These are phyloP conservation scores for Petrocephalus microphthalmus DNA, from an alignment of 2,113 vertebrate species.

Conservation along the genomic window DNA sequence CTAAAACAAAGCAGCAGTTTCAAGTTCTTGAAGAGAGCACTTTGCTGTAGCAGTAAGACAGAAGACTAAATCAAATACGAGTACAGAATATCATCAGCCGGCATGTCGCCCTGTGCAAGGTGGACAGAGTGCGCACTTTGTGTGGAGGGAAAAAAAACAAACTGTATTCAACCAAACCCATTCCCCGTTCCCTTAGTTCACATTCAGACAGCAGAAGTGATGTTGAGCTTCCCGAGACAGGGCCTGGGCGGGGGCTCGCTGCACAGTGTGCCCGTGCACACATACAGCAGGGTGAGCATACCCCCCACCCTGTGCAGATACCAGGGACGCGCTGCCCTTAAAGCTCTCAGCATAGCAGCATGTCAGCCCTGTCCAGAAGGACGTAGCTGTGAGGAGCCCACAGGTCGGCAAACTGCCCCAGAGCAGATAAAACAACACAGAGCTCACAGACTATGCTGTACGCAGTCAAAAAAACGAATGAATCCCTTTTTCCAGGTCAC, in stretches of 20 bases:
- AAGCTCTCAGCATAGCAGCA: neutral
- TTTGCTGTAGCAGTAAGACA: neutral
- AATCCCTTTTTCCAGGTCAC: neutral
- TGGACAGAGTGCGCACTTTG: neutral
- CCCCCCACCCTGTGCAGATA: no score
- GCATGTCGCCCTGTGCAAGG: neutral
- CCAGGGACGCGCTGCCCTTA: neutral
- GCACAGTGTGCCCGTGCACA: neutral
- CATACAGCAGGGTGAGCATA: neutral
- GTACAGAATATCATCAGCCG: neutral
- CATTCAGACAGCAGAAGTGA: neutral
- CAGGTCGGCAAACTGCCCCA: neutral
- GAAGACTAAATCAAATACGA: neutral
- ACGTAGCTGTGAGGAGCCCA: neutral
- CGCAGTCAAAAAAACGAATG: neutral
- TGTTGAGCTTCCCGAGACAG: neutral
- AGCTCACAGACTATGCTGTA: neutral
- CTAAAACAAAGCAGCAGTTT: neutral
- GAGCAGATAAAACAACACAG: neutral
- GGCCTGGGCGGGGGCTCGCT: neutral
- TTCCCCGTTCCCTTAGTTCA: neutral
- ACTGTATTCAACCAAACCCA: neutral
- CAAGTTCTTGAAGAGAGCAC: neutral
- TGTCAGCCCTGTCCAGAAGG: neutral
- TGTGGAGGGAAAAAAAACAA: neutral